Evolutionary conservation across 2,888 invertebrate species (phyloP).

Genomic region (Rugalucina vietnamica): DNA sequence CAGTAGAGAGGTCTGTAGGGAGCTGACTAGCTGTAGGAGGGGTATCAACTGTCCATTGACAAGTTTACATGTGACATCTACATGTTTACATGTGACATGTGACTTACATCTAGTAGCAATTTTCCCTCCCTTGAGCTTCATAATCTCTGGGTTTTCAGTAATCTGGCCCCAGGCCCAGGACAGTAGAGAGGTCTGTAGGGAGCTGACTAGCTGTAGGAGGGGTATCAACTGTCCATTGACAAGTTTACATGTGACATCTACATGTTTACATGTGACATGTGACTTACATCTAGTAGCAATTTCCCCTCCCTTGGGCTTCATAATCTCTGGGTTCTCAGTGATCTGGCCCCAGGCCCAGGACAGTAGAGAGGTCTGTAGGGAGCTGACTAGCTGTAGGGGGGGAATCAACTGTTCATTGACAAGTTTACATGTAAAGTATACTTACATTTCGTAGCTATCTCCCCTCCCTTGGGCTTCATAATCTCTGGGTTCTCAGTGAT

Average conservation of each 20-base stretch:
- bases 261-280: too few species aligned
- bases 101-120: slow-evolving; percentile 63
- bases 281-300: slow-evolving; percentile 63
- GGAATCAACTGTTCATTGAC: slow-evolving; percentile 76
- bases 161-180: slow-evolving; percentile 81
- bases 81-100: too few species aligned
- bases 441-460: slow-evolving; percentile 63
- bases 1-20: slow-evolving; percentile 81
- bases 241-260: too few species aligned
- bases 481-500: slow-evolving; percentile 64
- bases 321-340: slow-evolving; percentile 57
- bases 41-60: slow-evolving; percentile 78
- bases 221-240: slow-evolving; percentile 78
- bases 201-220: slow-evolving; percentile 80
- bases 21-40: slow-evolving; percentile 80
- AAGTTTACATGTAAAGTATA: neutral
- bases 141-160: slow-evolving; percentile 57
- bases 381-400: slow-evolving; percentile 80
- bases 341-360: slow-evolving; percentile 81
- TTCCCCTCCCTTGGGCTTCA: slow-evolving; percentile 60
- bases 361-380: slow-evolving; percentile 81
- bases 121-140: slow-evolving; percentile 60
- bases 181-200: slow-evolving; percentile 81
- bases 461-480: slow-evolving; percentile 57
- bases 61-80: too few species aligned